Percentiles rank a stretch among this genome's conserved stretches.
Evolutionary conservation across 2,113 vertebrate species (phyloP).

Genomic region (Barnardius zonarius): DNA sequence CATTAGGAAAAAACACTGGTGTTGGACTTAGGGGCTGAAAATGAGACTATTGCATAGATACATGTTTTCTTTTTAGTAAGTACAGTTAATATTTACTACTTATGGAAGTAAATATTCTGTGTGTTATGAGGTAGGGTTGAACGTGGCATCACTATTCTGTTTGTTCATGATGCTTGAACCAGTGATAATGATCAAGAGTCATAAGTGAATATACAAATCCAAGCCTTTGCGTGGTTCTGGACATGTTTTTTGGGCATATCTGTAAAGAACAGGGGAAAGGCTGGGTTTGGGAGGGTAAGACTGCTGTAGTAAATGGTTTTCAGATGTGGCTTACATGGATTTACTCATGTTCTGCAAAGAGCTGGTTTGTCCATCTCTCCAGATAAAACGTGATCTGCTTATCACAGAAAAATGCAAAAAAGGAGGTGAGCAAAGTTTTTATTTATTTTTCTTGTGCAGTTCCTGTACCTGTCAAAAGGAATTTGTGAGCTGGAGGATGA

Average conservation of each 20-base stretch:
- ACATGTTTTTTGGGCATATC: accelerated
- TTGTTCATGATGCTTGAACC: neutral
- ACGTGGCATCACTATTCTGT: neutral
- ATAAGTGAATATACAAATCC: neutral
- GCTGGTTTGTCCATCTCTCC: neutral
- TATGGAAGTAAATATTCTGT: neutral
- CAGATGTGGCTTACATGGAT: neutral
- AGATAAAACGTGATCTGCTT: neutral
- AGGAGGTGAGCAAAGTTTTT: neutral
- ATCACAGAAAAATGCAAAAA: accelerated
- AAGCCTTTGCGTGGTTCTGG: neutral
- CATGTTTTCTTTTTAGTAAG: neutral
- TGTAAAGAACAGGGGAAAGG: neutral
- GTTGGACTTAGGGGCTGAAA: neutral
- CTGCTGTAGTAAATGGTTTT: neutral
- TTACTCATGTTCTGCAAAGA: neutral
- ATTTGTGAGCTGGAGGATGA: neutral
- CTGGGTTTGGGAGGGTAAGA: neutral
- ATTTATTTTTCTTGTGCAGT: neutral
- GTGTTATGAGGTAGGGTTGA: neutral
- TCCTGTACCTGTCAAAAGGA: neutral
- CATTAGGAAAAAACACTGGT: neutral
- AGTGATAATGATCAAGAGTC: neutral
- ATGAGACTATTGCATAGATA: neutral
- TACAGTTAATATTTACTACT: neutral